Conservation (phyloP, 30 jellyfish, hydroid and myxozoan species). For the Hydractinia symbiolongicarpus region DNA sequence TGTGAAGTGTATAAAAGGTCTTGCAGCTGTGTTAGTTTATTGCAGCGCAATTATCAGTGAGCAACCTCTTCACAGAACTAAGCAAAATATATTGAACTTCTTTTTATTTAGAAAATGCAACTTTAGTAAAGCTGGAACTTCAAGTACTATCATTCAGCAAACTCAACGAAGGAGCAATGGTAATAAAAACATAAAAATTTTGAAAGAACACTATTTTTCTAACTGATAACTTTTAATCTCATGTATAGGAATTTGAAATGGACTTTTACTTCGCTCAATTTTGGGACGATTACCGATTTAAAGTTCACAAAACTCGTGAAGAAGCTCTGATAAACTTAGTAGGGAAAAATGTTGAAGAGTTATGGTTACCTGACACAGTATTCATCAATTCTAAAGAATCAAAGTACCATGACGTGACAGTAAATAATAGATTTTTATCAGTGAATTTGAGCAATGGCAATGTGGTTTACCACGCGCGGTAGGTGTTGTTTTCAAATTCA, state of each 20-base stretch:
- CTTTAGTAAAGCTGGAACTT: slow-evolving; percentile 15
- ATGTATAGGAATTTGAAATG: slow-evolving; percentile 53
- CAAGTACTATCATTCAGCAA: slow-evolving; percentile 10
- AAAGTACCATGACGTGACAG: slow-evolving; percentile 66
- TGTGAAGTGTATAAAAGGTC: no score
- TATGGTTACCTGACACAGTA: slow-evolving; percentile 93
- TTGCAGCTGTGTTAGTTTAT: no score
- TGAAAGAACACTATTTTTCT: no score
- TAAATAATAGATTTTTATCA: slow-evolving; percentile 68
- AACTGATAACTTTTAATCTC: no score
- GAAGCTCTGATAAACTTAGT: slow-evolving; percentile 54
- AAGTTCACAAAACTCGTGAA: slow-evolving; percentile 23
- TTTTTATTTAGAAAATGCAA: background rate
- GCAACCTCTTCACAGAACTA: no score
- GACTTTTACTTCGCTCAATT: slow-evolving; percentile 86
- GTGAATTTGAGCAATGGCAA: slow-evolving; percentile 48
- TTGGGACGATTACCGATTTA: slow-evolving; percentile 81
- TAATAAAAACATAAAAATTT: background rate
- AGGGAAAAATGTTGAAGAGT: slow-evolving; percentile 59
- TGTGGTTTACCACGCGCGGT: slow-evolving; percentile 83
- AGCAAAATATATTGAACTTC: no score
- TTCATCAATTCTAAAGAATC: slow-evolving; percentile 79
- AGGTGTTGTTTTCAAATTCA: background rate
- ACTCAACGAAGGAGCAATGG: slow-evolving; percentile 4
- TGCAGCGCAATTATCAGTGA: no score